These are phyloP conservation scores for Sparidentex hasta DNA, from an alignment of 2,797 vertebrate genomes.

Conservation along the genomic window DNA sequence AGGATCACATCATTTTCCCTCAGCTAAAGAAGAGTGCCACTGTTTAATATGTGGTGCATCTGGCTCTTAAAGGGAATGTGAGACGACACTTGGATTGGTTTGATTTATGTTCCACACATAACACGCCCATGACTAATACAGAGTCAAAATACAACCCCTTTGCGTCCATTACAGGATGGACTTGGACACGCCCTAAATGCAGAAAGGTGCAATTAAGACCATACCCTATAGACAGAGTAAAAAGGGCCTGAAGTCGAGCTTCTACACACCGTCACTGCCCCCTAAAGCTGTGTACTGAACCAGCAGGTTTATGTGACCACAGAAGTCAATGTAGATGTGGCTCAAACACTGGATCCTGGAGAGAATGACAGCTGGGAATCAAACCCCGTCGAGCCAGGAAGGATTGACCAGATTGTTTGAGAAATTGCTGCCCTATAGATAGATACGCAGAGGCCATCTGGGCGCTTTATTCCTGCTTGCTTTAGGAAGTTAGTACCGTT, in stretches of 20 bases:
- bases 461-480: slow-evolving; percentile 44
- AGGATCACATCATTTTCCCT: too few relatives aligned
- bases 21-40: too few relatives aligned
- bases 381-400: slow-evolving; percentile 40
- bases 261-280: neutral
- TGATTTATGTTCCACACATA: too few relatives aligned
- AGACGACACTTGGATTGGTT: too few relatives aligned
- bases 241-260: neutral
- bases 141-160: too few relatives aligned
- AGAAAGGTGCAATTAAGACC: too few relatives aligned
- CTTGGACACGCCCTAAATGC: too few relatives aligned
- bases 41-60: too few relatives aligned
- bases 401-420: slow-evolving; percentile 65
- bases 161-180: too few relatives aligned
- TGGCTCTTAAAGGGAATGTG: too few relatives aligned
- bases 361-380: slow-evolving; percentile 61
- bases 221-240: too few relatives aligned
- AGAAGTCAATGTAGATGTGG: slow-evolving; percentile 12
- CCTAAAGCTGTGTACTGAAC: slow-evolving; percentile 6
- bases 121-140: too few relatives aligned
- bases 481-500: slow-evolving; percentile 21
- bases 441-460: slow-evolving; percentile 67
- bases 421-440: slow-evolving; percentile 46
- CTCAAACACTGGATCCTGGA: slow-evolving; percentile 22
- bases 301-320: slow-evolving; percentile 15